Base-by-base conservation (phyloP, 2,888 invertebrate species). In the Papilio elwesi region DNA sequence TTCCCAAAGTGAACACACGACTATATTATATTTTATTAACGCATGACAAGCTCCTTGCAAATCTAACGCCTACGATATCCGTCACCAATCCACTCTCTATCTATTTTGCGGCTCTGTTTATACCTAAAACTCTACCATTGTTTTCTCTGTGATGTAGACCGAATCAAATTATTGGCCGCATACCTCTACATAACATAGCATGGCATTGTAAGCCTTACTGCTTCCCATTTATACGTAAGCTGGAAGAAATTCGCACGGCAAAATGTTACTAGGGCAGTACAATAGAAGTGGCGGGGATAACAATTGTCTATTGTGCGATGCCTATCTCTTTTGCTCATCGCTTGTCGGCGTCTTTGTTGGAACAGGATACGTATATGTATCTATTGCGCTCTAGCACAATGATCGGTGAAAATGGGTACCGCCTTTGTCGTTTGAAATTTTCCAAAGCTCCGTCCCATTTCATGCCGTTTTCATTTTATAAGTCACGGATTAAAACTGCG, bases 221-320 rank as follows among this genome's bases (percentile, higher is more conserved):
- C 64, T n/a, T 16, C 15, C 55, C 67, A 73, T 75, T 76, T 76
- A 36, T 26, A 67, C 8, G 59, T 13, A 47, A 70, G 76, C 75
- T 68, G 75, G 78, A 71, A 79, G 79, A 85, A 82, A 85, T 82
- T 88, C 79, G 84, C 81, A 74, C 77, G 83, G 36, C 76, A 63
- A 64, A 68, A 75, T 76, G 78, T 82, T 79, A 81, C 87, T 88
- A 90, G 89, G 88, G 87, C 88, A 86, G 85, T 79, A 79, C 85
- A 79, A 78, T 76, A 79, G 75, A 75, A 57, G 80, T 83, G 84
- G 92, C 86, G 84, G 93, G 93, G 92, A 92, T 93, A 92, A 93
- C 93, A 93, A 93, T 93, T 89, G 93, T 89, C 93, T 92, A 93
- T 93, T 93, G 93, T 93, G 81, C 82, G 79, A 78, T 85, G 85